phyloP scores from a whole-genome alignment of 2,113 vertebrate genomes.

The Podarcis cretensis region DNA sequence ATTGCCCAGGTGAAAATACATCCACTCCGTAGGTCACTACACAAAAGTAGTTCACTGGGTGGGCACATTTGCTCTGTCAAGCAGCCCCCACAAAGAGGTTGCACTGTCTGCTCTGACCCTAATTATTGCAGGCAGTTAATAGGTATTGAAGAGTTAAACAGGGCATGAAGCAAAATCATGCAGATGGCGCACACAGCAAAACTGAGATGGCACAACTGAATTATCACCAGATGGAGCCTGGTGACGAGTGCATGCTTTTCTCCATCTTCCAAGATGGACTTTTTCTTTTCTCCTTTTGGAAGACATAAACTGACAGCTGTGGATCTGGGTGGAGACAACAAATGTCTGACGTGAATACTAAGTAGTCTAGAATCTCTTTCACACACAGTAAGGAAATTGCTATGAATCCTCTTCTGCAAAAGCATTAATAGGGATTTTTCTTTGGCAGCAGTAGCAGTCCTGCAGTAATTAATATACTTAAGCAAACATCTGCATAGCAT shows the following conservation, averaged over 20 bases:
- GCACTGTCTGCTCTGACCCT: not conserved
- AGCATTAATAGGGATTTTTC: not conserved
- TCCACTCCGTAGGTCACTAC: not conserved
- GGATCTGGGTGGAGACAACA: not conserved
- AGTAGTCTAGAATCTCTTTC: not conserved
- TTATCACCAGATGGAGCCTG: not conserved
- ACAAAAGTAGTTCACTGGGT: not conserved
- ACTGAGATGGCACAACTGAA: constrained; percentile 14
- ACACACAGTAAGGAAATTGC: not conserved
- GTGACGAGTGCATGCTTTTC: not conserved
- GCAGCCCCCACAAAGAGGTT: not conserved
- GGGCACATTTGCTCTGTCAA: not conserved
- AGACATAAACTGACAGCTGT: not conserved
- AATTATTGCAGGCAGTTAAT: constrained; percentile 27
- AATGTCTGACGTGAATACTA: not conserved
- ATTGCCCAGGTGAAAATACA: not conserved
- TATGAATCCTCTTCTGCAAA: not conserved
- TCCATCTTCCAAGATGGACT: constrained; percentile 15
- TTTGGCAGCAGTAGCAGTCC: not conserved
- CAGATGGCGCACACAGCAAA: not conserved
- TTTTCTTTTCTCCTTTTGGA: constrained; percentile 27
- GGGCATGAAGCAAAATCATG: constrained; percentile 35
- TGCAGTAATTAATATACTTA: not conserved
- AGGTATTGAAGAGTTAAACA: constrained; percentile 19
- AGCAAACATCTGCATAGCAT: not conserved